Evolutionary conservation across 2,888 invertebrate genomes (phyloP), one percentile per base, ranked within the genome.

Genomic region (Chirona hameri): DNA sequence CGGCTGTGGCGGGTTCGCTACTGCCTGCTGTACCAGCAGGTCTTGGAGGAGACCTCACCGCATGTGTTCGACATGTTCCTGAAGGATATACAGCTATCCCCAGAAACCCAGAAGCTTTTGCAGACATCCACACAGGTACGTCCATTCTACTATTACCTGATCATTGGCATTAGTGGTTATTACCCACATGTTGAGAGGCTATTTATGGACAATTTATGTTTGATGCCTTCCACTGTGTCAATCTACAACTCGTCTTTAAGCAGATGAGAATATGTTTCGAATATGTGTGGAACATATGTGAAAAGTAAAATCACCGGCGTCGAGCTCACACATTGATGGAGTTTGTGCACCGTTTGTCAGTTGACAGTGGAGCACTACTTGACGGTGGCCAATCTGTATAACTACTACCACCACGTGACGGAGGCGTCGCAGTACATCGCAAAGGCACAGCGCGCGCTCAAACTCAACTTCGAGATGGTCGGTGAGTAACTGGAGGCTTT

Each of bases 311-410:
- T 39, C 4, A 39, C 7, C 7, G 39, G 39, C 39, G 4, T 39
- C 21, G 2, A 7, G 1, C 57, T 57, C 24, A 57, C 57, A 7
- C 57, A 14, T 12, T 55, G 39, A 18, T 39, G 3, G 24, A 21
- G 39, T n/a, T n/a, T 79, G 31, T 39, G 7, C n/a, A 9, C 14
- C 0, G 76, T 39, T 21, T 18, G n/a, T 48, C 52, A 80, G 80
- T n/a, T 80, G 52, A 27, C 52, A 4, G 80, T 80, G 52, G 80
- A 80, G 80, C 52, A 80, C 80, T 52, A 80, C n/a, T 27, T 80
- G 27, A 80, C 80, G 14, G 52, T 80, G 29, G 48, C 52, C 18
- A 52, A 15, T 27, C 14, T 80, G n/a, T 80, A 52, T 27, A 52
- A 52, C 52, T 39, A 27, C 27, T 27, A 80, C 52, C 80, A 80